Conservation (phyloP, 2,113 vertebrate genomes). For the Megaptera novaeangliae region DNA sequence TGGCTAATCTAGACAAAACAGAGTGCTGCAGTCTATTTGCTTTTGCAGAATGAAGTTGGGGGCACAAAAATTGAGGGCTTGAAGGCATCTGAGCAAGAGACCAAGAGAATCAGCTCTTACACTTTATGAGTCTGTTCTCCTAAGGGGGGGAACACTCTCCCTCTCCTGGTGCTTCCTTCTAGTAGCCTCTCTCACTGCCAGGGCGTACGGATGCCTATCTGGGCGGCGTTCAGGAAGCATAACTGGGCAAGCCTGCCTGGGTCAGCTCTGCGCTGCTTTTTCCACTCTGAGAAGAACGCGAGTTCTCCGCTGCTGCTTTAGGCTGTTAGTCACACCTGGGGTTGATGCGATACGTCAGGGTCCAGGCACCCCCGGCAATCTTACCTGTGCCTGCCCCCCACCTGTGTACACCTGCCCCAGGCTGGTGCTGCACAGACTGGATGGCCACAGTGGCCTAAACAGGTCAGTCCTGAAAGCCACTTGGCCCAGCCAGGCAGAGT, state of each 20-base stretch:
- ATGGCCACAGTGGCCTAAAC: not conserved
- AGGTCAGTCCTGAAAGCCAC: not conserved
- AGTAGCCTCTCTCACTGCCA: not conserved
- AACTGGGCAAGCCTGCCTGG: accelerated
- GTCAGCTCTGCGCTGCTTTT: not conserved
- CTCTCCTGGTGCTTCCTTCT: not conserved
- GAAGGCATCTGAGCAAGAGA: not conserved
- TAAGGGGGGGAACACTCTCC: not conserved
- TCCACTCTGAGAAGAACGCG: not conserved
- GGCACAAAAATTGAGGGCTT: not conserved
- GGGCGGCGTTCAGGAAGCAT: not conserved
- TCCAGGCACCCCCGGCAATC: not conserved
- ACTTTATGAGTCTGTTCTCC: not conserved
- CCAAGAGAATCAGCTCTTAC: accelerated
- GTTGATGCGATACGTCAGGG: not conserved
- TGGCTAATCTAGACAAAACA: not conserved
- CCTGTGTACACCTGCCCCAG: accelerated
- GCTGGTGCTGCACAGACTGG: not conserved
- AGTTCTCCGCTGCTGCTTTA: not conserved
- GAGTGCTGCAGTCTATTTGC: not conserved
- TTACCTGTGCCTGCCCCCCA: no score
- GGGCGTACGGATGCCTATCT: not conserved
- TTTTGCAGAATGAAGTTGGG: not conserved
- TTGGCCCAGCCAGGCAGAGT: accelerated
- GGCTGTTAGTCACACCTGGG: not conserved